These are phyloP conservation scores for Atlantisia rogersi DNA, from an alignment of 2,113 vertebrate genomes.

Conservation along the genomic window DNA sequence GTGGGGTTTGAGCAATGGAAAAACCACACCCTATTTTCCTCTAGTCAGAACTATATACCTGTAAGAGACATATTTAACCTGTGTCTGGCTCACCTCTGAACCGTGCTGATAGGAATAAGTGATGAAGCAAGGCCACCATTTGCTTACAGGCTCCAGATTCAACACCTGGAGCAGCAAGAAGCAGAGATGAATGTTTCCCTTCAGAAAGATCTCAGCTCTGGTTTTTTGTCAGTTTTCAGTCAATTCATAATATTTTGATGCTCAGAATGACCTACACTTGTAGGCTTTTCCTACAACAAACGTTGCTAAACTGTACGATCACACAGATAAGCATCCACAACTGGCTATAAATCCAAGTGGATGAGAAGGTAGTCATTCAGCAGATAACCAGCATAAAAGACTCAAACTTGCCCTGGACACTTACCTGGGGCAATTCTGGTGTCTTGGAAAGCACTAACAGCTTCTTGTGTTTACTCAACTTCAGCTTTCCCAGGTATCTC, in stretches of 20 bases:
- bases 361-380: neutral
- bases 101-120: fast-evolving
- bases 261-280: neutral
- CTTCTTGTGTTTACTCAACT: neutral
- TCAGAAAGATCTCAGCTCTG: neutral
- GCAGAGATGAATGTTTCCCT: neutral
- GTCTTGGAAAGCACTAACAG: neutral
- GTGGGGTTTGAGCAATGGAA: neutral
- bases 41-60: neutral
- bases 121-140: neutral
- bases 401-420: neutral
- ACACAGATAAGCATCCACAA: neutral
- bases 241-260: neutral
- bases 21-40: neutral
- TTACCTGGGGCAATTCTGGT: neutral
- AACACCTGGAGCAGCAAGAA: neutral
- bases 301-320: neutral
- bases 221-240: neutral
- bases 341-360: neutral
- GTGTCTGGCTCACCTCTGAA: neutral
- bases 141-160: neutral
- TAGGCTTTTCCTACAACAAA: neutral
- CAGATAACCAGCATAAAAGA: neutral
- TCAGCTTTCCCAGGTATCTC: neutral
- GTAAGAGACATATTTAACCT: neutral